Base-by-base conservation (phyloP, 2,888 invertebrate genomes). In the Melanostoma scalare region DNA sequence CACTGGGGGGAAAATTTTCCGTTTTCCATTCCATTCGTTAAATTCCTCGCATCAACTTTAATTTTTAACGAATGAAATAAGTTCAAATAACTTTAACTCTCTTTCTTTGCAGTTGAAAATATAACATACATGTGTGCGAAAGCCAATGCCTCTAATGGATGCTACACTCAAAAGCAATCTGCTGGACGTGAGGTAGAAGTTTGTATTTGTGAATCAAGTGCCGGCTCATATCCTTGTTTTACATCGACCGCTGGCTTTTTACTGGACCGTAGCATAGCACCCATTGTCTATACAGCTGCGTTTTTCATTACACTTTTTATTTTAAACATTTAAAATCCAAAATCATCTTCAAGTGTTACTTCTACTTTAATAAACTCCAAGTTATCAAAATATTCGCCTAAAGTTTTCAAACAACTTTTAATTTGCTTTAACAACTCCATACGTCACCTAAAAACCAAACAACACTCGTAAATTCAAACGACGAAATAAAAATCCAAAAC, bases 111-210 rank as follows among this genome's bases (percentile, higher is more conserved):
- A 95, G 95, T 93, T 82, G 93, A 93, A 89, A 95, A 95, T 88
- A 93, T 94, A 2, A 95, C 95, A 0, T 94, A 94, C 86, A 93
- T 95, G 93, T 95, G 95, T 88, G 93, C 94, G 55, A 93, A 94
- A 88, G 94, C 94, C 0, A 91, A 93, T 44, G 92, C 93, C 68
- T 93, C 91, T 3, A 92, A 90, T 67, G 94, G 94, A 2, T 95
- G 95, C 87, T 94, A 92, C 88, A 92, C 91, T 56, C 92, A 94
- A 76, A 92, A 93, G 30, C 88, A 88, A 36, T 77, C 88, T 5
- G 90, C 90, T 69, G 92, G 92, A 10, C 91, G 92, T 86, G 90
- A 92, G 68, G 89, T 92, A 3, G 92, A 93, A 89, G 90, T 93
- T 1, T 93, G 93, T 84, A 90, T 92, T 5, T 93, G 93, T 86